Evolutionary conservation across 2,888 invertebrate genomes (phyloP).

Genomic region (Nomada ferruginata): DNA sequence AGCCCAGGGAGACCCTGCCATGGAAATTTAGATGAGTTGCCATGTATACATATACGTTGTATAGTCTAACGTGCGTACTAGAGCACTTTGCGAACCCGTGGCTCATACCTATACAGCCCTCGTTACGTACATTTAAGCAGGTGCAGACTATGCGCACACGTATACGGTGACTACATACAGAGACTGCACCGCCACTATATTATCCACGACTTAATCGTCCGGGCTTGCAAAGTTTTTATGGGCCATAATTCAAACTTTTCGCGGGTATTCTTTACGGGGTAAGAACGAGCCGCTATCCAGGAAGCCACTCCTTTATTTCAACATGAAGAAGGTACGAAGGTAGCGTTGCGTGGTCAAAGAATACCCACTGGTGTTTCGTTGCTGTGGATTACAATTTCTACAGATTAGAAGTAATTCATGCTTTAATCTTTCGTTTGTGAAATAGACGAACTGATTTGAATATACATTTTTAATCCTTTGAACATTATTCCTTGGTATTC

Average conservation of each 20-base stretch:
- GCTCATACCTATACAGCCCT: slow-evolving; percentile 32
- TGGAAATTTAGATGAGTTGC: slow-evolving; percentile 50
- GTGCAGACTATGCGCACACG: slow-evolving; percentile 5
- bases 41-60: neutral
- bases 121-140: slow-evolving; percentile 39
- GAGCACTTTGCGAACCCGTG: slow-evolving; percentile 49
- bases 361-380: neutral
- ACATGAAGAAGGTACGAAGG: slow-evolving; percentile 44
- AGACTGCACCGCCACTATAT: slow-evolving; percentile 64
- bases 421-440: too few species aligned
- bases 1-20: neutral
- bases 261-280: slow-evolving; percentile 68
- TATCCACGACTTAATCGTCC: slow-evolving; percentile 78
- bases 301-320: slow-evolving; percentile 56
- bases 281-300: slow-evolving; percentile 56
- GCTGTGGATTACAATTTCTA: too few species aligned
- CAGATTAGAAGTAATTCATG: too few species aligned
- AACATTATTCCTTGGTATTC: too few species aligned
- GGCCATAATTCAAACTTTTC: slow-evolving; percentile 78
- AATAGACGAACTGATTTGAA: too few species aligned
- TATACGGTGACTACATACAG: neutral
- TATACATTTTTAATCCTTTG: too few species aligned
- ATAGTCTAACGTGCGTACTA: slow-evolving; percentile 43
- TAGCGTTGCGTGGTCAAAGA: slow-evolving; percentile 17
- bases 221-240: slow-evolving; percentile 79